phyloP scores from a whole-genome alignment of 2,888 invertebrate species.

The Agrochola lychnidis region DNA sequence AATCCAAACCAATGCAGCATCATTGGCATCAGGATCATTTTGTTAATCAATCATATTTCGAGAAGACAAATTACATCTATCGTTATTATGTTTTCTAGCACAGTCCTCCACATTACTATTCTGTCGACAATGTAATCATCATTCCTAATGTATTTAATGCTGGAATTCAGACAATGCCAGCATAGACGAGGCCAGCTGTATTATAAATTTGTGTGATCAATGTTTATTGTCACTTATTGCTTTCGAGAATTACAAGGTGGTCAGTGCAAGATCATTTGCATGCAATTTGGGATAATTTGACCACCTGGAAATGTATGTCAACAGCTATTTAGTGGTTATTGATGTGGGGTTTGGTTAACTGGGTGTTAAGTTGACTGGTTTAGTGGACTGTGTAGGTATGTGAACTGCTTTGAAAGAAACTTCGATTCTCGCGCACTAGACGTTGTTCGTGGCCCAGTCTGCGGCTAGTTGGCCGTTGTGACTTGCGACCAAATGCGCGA shows the following conservation, averaged over 20 bases:
- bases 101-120: conserved; percentile 38
- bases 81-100: conserved; percentile 9
- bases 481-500: no score
- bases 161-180: conserved; percentile 74
- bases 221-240: conserved; percentile 57
- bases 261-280: conserved; percentile 52
- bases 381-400: background rate
- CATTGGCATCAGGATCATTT: background rate
- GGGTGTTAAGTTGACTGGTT: conserved; percentile 9
- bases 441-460: no score
- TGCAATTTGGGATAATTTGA: conserved; percentile 58
- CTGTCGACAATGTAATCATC: conserved; percentile 57
- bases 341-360: conserved; percentile 26
- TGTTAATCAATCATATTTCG: background rate
- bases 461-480: no score
- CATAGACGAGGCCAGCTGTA: conserved; percentile 61
- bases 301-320: conserved; percentile 48
- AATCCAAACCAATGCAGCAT: background rate
- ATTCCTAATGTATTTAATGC: conserved; percentile 68
- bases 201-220: conserved; percentile 65
- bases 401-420: background rate
- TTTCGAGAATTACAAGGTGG: conserved; percentile 55
- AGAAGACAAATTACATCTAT: conserved; percentile 2
- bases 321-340: conserved; percentile 39
- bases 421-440: background rate